These are phyloP conservation scores for Aphaenogaster floridana DNA, from an alignment of 1,140 invertebrate genomes.

Conservation along the genomic window DNA sequence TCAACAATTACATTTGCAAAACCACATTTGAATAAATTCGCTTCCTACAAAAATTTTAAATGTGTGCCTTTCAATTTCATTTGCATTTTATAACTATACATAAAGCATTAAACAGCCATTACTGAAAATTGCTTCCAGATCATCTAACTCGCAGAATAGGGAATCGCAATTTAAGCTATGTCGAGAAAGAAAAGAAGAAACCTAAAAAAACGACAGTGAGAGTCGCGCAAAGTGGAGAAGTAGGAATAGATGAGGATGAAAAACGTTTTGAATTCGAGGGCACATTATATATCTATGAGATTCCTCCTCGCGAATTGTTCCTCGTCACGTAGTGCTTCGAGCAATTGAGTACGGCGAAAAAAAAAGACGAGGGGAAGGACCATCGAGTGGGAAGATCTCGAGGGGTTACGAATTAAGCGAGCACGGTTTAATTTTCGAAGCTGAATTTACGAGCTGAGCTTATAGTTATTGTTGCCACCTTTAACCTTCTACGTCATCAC, in stretches of 20 bases:
- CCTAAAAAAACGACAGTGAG: background rate
- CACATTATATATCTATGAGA: constrained; percentile 26
- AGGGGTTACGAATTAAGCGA: constrained; percentile 58
- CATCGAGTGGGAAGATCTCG: background rate
- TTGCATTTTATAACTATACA: background rate
- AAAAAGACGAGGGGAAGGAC: background rate
- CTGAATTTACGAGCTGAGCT: constrained; percentile 67
- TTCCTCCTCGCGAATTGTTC: constrained; percentile 51
- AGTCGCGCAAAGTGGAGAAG: constrained; percentile 3
- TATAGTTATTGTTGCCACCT: constrained; percentile 64
- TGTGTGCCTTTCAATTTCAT: background rate
- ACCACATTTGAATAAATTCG: background rate
- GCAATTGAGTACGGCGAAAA: constrained; percentile 41
- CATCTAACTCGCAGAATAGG: background rate
- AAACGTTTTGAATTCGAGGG: constrained; percentile 33
- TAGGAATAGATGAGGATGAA: background rate
- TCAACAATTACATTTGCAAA: background rate
- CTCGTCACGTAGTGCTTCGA: constrained; percentile 64
- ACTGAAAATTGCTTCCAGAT: background rate
- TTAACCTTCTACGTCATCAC: constrained; percentile 40
- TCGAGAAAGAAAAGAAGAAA: background rate
- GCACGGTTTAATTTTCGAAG: constrained; percentile 68
- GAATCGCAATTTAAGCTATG: constrained; percentile 26
- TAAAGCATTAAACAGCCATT: constrained; percentile 26
- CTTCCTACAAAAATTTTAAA: background rate